Percentiles rank a stretch among this genome's conserved stretches.
These are phyloP conservation scores for Artibeus jamaicensis DNA, from an alignment of 2,797 vertebrate genomes.

Conservation along the genomic window DNA sequence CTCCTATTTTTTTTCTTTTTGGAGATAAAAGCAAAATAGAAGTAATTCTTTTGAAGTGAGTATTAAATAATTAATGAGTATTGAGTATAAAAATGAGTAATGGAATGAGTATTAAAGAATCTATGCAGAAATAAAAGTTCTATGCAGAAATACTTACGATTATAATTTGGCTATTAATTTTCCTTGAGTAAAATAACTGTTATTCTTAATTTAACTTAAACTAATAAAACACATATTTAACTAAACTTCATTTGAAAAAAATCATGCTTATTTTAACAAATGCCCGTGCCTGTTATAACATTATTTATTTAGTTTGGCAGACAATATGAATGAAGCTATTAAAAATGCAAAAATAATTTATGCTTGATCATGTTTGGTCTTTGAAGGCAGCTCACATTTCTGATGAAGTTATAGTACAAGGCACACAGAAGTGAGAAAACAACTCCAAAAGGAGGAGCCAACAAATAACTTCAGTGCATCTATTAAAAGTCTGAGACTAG, in stretches of 20 bases:
- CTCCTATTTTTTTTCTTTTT: background rate
- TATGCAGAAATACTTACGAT: background rate
- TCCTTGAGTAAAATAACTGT: conserved; percentile 6
- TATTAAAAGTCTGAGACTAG: background rate
- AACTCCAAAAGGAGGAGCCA: background rate
- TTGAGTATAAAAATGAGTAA: background rate
- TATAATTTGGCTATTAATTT: background rate
- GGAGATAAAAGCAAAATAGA: background rate
- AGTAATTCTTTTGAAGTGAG: background rate
- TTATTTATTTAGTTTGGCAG: background rate
- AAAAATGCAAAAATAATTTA: background rate
- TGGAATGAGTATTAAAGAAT: background rate
- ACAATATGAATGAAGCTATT: background rate
- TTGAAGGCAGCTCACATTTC: background rate
- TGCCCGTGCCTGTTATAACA: background rate
- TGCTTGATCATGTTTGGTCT: background rate
- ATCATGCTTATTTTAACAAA: background rate
- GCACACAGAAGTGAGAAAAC: background rate
- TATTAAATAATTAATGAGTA: conserved; percentile 1
- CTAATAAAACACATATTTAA: conserved; percentile 42
- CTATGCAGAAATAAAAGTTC: background rate
- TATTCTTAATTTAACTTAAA: conserved; percentile 11
- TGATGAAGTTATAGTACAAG: background rate
- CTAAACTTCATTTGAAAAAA: conserved; percentile 9
- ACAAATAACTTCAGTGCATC: background rate